phyloP scores from a whole-genome alignment of 2,888 invertebrate genomes.

The Dicycla oo region DNA sequence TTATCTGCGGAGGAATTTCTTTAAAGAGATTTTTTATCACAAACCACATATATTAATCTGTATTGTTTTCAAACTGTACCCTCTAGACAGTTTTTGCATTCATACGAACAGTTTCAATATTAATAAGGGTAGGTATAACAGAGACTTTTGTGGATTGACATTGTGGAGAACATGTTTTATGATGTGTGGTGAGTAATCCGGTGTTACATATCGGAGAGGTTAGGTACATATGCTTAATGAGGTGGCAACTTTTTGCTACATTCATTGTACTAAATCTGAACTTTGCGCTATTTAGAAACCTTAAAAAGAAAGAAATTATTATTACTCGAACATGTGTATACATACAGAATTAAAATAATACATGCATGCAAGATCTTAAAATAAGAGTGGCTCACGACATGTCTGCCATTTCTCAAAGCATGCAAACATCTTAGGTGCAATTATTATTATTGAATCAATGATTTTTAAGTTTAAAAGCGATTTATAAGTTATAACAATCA shows the following conservation, averaged over 20 bases:
- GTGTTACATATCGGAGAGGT: no score
- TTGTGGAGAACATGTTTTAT: neutral
- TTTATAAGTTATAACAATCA: neutral
- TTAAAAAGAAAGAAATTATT: no score
- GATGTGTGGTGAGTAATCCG: no score
- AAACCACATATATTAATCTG: neutral
- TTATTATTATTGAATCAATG: no score
- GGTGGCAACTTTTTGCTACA: neutral
- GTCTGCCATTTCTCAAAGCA: no score
- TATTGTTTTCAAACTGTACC: constrained; percentile 37
- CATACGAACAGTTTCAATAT: neutral
- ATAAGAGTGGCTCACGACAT: no score
- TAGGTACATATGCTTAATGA: no score
- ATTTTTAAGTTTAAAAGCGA: no score
- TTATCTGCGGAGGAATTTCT: neutral
- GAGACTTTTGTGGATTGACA: neutral
- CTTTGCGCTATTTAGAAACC: neutral
- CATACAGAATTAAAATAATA: no score
- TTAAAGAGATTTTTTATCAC: neutral
- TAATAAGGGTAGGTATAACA: neutral
- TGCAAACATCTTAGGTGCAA: no score
- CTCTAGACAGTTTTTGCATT: constrained; percentile 9
- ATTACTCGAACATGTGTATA: no score
- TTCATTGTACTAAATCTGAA: neutral
- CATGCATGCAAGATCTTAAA: no score